These are phyloP conservation scores for Temnothorax longispinosus DNA, from an alignment of 1,140 invertebrate genomes.

Conservation along the genomic window DNA sequence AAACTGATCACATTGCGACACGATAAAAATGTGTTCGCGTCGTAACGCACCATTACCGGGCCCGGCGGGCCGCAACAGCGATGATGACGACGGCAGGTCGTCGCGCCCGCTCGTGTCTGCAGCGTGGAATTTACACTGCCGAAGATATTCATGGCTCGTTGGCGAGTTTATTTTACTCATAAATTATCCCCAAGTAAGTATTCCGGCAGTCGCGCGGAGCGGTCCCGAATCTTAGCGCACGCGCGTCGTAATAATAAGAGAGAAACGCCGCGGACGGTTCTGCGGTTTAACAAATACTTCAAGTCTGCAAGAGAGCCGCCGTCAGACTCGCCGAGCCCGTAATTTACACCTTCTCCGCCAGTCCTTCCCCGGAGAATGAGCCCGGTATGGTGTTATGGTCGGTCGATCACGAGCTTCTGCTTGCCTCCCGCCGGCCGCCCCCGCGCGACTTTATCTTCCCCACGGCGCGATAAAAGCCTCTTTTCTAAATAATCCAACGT, in stretches of 20 bases:
- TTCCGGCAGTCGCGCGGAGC: slow-evolving; percentile 37
- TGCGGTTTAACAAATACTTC: slow-evolving; percentile 57
- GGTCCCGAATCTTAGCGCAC: neutral
- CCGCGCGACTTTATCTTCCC: slow-evolving; percentile 54
- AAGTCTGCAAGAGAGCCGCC: slow-evolving; percentile 29
- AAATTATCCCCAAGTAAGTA: slow-evolving; percentile 62
- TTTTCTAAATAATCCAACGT: slow-evolving; percentile 62
- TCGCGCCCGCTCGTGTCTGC: neutral
- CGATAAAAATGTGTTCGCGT: slow-evolving; percentile 12
- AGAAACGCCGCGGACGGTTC: slow-evolving; percentile 11
- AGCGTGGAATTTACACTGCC: slow-evolving; percentile 39
- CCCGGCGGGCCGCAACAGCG: too few species aligned
- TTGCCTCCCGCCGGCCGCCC: neutral
- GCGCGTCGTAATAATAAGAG: slow-evolving; percentile 45
- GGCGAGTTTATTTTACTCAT: slow-evolving; percentile 65
- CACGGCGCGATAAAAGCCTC: slow-evolving; percentile 48
- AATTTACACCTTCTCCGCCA: slow-evolving; percentile 57
- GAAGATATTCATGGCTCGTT: slow-evolving; percentile 64
- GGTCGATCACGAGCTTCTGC: slow-evolving; percentile 49
- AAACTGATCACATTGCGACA: slow-evolving; percentile 16
- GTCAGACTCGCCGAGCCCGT: slow-evolving; percentile 45
- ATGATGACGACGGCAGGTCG: neutral
- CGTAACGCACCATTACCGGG: slow-evolving; percentile 10
- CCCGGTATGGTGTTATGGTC: slow-evolving; percentile 42
- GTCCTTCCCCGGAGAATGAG: slow-evolving; percentile 44